These are phyloP conservation scores for Orthosia incerta DNA, from an alignment of 2,888 invertebrate species.

Conservation along the genomic window DNA sequence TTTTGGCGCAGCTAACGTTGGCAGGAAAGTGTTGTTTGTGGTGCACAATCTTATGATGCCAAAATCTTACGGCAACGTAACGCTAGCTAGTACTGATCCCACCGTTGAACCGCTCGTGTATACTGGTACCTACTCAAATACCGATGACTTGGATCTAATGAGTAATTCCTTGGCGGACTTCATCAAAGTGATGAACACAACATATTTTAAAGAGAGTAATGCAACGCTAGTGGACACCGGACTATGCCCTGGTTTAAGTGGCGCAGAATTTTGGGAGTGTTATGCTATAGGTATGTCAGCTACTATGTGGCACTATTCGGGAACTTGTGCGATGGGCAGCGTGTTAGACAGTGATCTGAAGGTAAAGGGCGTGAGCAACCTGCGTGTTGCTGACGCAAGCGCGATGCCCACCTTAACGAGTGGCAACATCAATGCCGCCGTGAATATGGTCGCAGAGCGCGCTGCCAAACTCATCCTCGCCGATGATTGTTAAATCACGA, in stretches of 20 bases:
- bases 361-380: conserved; percentile 46
- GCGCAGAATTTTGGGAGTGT: conserved; percentile 60
- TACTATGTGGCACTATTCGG: conserved; percentile 66
- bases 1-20: conserved; percentile 48
- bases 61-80: conserved; percentile 60
- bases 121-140: conserved; percentile 33
- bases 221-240: conserved; percentile 64
- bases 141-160: conserved; percentile 65
- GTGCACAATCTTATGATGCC: conserved; percentile 59
- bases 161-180: conserved; percentile 65
- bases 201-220: conserved; percentile 59
- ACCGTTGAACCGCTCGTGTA: conserved; percentile 53
- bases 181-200: conserved; percentile 64
- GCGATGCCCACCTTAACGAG: conserved; percentile 41
- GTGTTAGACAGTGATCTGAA: conserved; percentile 57
- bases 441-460: conserved; percentile 39
- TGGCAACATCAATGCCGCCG: conserved; percentile 45
- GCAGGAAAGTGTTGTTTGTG: conserved; percentile 34
- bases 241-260: conserved; percentile 55
- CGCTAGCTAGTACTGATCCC: conserved; percentile 46
- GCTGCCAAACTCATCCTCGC: neutral
- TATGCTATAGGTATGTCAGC: conserved; percentile 59
- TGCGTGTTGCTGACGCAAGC: conserved; percentile 50
- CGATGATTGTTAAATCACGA: neutral
- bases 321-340: conserved; percentile 63